phyloP scores from a whole-genome alignment of 2,888 invertebrate genomes.

The Scelioninae gen. 1 region DNA sequence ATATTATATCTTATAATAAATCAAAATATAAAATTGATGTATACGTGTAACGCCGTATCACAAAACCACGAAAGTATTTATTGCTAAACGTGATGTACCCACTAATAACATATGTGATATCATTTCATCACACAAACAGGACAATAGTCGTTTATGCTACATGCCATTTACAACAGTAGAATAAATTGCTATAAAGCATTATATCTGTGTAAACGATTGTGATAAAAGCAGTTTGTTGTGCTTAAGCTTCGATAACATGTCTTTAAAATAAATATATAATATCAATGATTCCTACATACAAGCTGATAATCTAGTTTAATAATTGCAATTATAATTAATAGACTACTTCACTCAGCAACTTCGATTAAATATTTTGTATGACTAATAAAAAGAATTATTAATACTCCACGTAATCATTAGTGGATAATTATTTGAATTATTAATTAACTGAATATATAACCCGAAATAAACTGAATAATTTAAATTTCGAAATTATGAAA shows the following conservation, averaged over 20 bases:
- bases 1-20: slow-evolving; percentile 2
- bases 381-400: no score
- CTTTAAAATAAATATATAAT: no score
- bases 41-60: slow-evolving; percentile 12
- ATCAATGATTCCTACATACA: no score
- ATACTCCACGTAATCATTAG: no score
- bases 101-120: slow-evolving; percentile 22
- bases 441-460: no score
- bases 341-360: no score
- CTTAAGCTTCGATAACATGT: slow-evolving; percentile 30
- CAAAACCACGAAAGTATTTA: slow-evolving; percentile 12
- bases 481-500: no score
- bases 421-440: no score
- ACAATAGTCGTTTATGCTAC: slow-evolving; percentile 29
- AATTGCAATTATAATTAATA: no score
- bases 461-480: no score
- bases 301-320: no score
- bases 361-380: no score
- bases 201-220: slow-evolving; percentile 33
- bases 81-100: slow-evolving; percentile 11
- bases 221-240: slow-evolving; percentile 28
- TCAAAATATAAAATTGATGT: neutral
- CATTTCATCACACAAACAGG: slow-evolving; percentile 29
- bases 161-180: slow-evolving; percentile 22
- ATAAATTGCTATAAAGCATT: slow-evolving; percentile 23